Evolutionary conservation across 2,797 vertebrate genomes (phyloP).

Genomic region (Cichlasoma orientale): DNA sequence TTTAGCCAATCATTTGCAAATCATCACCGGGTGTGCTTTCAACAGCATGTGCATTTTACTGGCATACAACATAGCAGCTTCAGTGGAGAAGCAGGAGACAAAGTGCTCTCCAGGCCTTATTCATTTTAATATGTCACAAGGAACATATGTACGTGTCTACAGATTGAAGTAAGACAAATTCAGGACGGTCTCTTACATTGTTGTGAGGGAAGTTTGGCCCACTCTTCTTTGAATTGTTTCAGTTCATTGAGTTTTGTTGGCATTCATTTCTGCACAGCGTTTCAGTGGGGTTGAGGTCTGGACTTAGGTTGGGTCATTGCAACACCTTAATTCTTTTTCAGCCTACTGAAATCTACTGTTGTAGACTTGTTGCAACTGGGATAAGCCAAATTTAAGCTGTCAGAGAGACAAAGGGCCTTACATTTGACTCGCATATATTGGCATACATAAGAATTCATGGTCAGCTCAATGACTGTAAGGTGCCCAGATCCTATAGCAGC

Average conservation of each 20-base stretch:
- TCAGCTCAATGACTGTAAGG: rapidly evolving
- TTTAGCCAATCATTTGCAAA: conserved; percentile 31
- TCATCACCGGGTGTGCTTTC: conserved; percentile 22
- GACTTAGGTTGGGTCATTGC: not conserved
- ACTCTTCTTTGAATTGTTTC: not conserved
- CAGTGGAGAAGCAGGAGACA: not conserved
- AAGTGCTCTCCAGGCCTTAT: not conserved
- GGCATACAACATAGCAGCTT: not conserved
- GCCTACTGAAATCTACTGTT: not conserved
- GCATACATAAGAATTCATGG: too few relatives aligned
- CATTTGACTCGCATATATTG: not conserved
- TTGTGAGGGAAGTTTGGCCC: not conserved
- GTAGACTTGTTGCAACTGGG: too few relatives aligned
- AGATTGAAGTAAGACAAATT: not conserved
- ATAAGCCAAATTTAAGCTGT: not conserved
- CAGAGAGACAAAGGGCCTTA: not conserved
- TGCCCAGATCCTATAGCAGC: rapidly evolving
- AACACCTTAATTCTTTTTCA: not conserved
- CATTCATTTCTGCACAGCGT: not conserved
- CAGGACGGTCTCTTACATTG: not conserved
- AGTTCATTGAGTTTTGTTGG: not conserved
- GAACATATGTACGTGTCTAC: not conserved
- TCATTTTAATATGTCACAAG: rapidly evolving
- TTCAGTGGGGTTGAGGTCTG: not conserved
- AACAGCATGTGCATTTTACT: not conserved